Base-by-base conservation (phyloP, 2,888 invertebrate genomes). In the Amblyteles armatorius region DNA sequence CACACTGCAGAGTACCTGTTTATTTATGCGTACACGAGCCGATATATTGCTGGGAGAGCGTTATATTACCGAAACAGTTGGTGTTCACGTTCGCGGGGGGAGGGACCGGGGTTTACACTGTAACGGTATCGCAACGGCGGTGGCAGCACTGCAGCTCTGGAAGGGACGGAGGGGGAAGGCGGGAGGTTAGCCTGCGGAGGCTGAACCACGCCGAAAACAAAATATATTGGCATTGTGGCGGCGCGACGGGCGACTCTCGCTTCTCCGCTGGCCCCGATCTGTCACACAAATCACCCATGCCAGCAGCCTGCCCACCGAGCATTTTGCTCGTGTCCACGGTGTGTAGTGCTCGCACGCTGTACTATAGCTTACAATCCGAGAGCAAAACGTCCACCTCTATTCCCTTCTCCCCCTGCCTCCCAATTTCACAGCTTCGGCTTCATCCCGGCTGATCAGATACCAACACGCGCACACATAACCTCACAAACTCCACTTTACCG, bases 1-100 rank as follows among this genome's bases (percentile, higher is more conserved):
- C 13, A 48, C 16, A 48, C 60, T 50, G 52, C 16, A n/a, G 60
- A 36, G 79, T 72, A 68, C 82, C 82, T 85, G 81, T 85, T 86
- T 86, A 85, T 87, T 85, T 84, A 87, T 86, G 86, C 57, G 81
- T 78, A 80, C 72, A 77, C 71, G 73, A 80, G 77, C 86, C 80
- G 79, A 79, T 85, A 69, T 78, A 79, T 86, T 83, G 68, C 84
- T 80, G 83, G 87, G 33, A 63, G 63, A 63, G 33, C 29, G 87
- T 89, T 92, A 92, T 92, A 92, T 92, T 91, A 91, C 91, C 19
- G 90, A 91, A 91, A 91, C 92, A 90, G 91, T 92, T 90, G 90
- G 89, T 87, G 83, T 87, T 76, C 86, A 77, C 87, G 84, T 76
- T 82, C 84, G 22, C 22, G 22, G 86, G 82, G 3, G 1, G 16